Percentiles rank a stretch among this genome's conserved stretches.
Conservation (phyloP, 2,888 invertebrate species). For the Elmis aenea region DNA sequence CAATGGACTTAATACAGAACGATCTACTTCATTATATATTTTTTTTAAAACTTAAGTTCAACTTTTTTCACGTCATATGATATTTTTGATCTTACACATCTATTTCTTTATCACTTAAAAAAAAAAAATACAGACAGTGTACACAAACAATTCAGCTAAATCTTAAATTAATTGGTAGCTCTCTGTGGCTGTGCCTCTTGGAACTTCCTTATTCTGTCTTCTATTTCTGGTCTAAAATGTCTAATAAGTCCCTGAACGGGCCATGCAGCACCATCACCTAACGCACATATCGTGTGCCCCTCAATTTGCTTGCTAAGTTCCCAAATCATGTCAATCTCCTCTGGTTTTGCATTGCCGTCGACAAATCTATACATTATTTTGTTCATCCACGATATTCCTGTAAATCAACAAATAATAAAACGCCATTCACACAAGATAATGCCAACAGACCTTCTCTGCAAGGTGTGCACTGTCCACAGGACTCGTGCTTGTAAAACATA, state of each 20-base stretch:
- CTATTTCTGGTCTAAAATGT: constrained; percentile 93
- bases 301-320: constrained; percentile 99
- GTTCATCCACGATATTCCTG: constrained; percentile 42
- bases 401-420: too few relatives aligned
- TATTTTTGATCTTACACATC: too few relatives aligned
- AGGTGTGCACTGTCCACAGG: constrained; percentile 99
- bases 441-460: constrained; percentile 98
- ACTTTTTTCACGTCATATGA: too few relatives aligned
- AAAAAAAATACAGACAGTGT: too few relatives aligned
- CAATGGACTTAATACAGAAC: too few relatives aligned
- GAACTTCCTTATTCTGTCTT: constrained; percentile 73
- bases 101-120: too few relatives aligned
- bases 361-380: constrained; percentile 63
- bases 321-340: constrained; percentile 99
- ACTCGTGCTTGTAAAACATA: constrained; percentile 98
- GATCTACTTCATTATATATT: too few relatives aligned
- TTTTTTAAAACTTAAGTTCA: too few relatives aligned
- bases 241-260: constrained; percentile 96
- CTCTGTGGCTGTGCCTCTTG: constrained; percentile 1
- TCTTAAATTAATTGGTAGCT: too few relatives aligned
- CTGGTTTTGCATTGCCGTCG: constrained; percentile 84
- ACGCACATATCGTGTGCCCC: constrained; percentile 97
- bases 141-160: too few relatives aligned
- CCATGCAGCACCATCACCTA: constrained; percentile 99
- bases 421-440: too few relatives aligned